These are phyloP conservation scores for Himalopsyche anomala DNA, from an alignment of 2,888 invertebrate species.

Conservation along the genomic window DNA sequence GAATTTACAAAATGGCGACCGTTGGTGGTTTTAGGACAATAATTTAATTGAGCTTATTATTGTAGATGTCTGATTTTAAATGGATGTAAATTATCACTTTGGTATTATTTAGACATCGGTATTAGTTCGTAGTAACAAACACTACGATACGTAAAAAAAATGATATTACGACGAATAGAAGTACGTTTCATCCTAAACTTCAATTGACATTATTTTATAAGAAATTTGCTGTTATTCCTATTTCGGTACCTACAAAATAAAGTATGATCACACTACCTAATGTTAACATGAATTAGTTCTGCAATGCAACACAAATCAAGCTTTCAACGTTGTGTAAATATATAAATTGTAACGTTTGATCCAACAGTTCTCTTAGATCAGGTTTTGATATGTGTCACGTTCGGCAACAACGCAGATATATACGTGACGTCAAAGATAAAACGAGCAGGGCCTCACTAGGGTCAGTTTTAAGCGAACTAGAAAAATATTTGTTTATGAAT, in stretches of 20 bases:
- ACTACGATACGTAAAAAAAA: neutral
- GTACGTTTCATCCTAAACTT: neutral
- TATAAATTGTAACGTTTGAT: conserved; percentile 51
- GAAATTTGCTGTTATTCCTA: neutral
- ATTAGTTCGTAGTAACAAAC: too few species aligned
- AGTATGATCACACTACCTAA: conserved; percentile 18
- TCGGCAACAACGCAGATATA: conserved; percentile 49
- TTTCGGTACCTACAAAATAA: conserved; percentile 25
- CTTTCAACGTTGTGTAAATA: conserved; percentile 29
- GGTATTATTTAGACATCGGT: too few species aligned
- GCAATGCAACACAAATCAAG: conserved; percentile 29
- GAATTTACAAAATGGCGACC: conserved; percentile 32
- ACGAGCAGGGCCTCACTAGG: conserved; percentile 12
- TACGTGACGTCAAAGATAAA: conserved; percentile 51
- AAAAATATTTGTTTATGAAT: too few species aligned
- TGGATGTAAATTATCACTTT: too few species aligned
- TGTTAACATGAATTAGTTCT: conserved; percentile 9
- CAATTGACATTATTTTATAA: neutral
- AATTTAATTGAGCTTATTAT: too few species aligned
- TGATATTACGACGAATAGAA: conserved; percentile 1
- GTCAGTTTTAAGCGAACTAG: neutral
- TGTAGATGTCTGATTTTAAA: too few species aligned
- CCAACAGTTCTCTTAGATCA: conserved; percentile 56
- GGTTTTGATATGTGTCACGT: conserved; percentile 48
- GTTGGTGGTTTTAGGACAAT: neutral